Percentiles rank a stretch among this genome's conserved stretches.
phyloP scores from a whole-genome alignment of 2,888 invertebrate species.

The Aphodius granarius region DNA sequence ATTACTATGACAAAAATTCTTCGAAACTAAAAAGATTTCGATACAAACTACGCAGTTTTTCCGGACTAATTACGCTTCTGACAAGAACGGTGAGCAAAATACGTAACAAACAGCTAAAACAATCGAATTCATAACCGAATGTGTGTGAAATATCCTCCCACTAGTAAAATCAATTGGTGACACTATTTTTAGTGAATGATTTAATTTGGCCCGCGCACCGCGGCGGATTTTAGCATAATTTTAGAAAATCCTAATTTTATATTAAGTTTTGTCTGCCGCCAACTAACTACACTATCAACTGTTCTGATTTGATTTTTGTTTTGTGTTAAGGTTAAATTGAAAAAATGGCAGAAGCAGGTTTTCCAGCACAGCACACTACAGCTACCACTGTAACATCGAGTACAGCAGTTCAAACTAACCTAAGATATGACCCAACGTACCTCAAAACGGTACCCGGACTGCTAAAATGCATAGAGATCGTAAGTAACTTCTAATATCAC shows the following conservation, averaged over 20 bases:
- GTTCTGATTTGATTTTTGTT: not conserved
- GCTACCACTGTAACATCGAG: slow-evolving; percentile 65
- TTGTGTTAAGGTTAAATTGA: not conserved
- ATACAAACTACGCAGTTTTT: not conserved
- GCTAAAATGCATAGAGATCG: slow-evolving; percentile 75
- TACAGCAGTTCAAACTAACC: slow-evolving; percentile 71
- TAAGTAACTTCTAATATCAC: slow-evolving; percentile 55
- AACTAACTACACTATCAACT: not conserved
- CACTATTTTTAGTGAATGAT: slow-evolving; percentile 16
- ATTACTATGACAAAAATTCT: not conserved
- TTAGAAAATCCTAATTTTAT: not conserved
- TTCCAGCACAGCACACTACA: slow-evolving; percentile 75
- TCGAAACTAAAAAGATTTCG: not conserved
- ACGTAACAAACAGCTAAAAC: not conserved
- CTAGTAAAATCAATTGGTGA: slow-evolving; percentile 9
- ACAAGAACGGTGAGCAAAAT: not conserved
- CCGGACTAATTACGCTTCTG: not conserved
- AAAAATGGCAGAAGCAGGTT: slow-evolving; percentile 61
- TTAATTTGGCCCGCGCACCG: slow-evolving; percentile 7
- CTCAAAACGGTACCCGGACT: slow-evolving; percentile 73
- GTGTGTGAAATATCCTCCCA: not conserved
- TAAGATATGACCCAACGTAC: slow-evolving; percentile 75
- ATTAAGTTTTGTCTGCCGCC: not conserved
- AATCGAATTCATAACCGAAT: not conserved
- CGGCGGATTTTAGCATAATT: slow-evolving; percentile 2